Base-by-base conservation (phyloP, 2,113 vertebrate genomes). In the Crypturellus undulatus region DNA sequence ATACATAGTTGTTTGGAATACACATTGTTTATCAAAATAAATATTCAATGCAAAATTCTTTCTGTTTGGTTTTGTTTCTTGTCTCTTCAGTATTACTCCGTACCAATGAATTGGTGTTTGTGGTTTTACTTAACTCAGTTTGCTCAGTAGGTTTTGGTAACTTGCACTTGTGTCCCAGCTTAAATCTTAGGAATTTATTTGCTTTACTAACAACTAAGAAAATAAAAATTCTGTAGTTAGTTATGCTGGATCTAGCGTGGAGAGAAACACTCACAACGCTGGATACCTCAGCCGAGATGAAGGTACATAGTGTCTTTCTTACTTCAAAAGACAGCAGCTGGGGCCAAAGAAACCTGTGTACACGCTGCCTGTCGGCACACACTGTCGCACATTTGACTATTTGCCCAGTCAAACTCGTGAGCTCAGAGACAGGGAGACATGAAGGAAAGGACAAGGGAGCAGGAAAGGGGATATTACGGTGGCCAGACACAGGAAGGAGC, bases 1-100 rank as follows among this genome's bases (percentile, higher is more conserved):
- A 52, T 49, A 19, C 1, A 79, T 97, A 97, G 95, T 95, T 94
- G 85, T 92, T 85, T 75, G 90, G 94, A 95, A 93, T 92, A 92
- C 86, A 89, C 79, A 62, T 60, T 75, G 79, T 91, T 92, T 96
- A 96, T 88, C 79, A 40, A 83, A 98, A 96, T 98, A 98, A 98
- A 98, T 67, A 86, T 80, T 84, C 89, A 32, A 56, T 96, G 68
- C 84, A 93, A 95, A 92, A 62, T 85, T 95, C 69, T 49, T 24
- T 19, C 59, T 87, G 42, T 80, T 90, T 42, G 90, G 80, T 70
- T 79, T 77, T 18, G 81, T 38, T 86, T 97, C 47, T 72, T 49
- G 69, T 10, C 58, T 89, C 76, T 63, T 87, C 43, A 22, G 32
- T 70, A 43, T 58, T 11, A 52, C 65, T 70, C 49, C 54, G 32